Base-by-base conservation (phyloP, 2,888 invertebrate genomes). In the Brenthis hecate region DNA sequence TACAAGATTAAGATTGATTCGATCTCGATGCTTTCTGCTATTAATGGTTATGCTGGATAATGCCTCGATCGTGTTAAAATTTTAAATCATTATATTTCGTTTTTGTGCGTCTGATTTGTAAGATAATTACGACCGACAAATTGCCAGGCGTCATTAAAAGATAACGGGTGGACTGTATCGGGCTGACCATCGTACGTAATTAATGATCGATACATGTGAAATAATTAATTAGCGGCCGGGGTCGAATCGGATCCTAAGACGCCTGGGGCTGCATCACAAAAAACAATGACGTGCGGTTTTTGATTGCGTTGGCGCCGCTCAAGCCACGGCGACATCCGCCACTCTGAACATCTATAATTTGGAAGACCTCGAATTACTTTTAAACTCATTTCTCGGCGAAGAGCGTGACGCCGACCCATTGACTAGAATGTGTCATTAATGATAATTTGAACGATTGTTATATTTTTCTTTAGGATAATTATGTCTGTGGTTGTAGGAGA, bases 1-100 rank as follows among this genome's bases (percentile, higher is more conserved):
- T 91, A 91, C 86, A 80, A 92, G 92, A 92, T 92, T 91, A 91
- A 92, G 92, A 92, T 92, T 92, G 92, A 92, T 92, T 92, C 85
- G 89, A 88, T 89, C 88, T 85, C 91, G 86, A 91, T 89, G 89
- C 87, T 87, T 90, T 90, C 89, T 89, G 89, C 87, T 88, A 87
- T 91, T 88, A 90, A 89, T 89, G 88, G 86, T 82, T 84, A 82
- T 84, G 80, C 84, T 80, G 84, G 84, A 87, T 90, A 88, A 90
- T 88, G 84, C 84, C 79, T 80, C 82, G 84, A 78, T 85, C 87
- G 89, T 87, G 92, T 91, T 90, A 90, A 91, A 85, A 85, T 83
- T 86, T 86, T 83, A 85, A 90, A 90, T 88, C 86, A 87, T 89
- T 87, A 89, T 75, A 77, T 84, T 81, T 80, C 84, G 86, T 90